A percentile compares a stretch with the other conserved stretches of the same genome.
These are phyloP conservation scores for Hyperoplus immaculatus DNA, from an alignment of 2,797 vertebrate genomes.

Conservation along the genomic window DNA sequence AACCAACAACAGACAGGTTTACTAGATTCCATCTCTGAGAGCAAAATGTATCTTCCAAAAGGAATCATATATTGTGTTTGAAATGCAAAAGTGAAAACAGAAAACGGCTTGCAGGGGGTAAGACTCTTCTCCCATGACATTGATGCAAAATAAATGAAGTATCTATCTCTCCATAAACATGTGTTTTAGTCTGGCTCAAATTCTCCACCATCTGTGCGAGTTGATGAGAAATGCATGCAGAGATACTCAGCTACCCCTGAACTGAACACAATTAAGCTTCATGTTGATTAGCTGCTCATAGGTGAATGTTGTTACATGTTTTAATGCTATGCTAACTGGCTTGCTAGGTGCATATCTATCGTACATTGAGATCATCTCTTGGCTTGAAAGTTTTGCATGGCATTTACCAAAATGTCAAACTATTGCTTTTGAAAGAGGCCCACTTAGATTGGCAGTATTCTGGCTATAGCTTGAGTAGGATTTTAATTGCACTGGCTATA, in stretches of 20 bases:
- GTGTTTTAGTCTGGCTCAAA: no score
- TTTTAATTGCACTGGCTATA: conserved; percentile 64
- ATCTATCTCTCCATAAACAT: no score
- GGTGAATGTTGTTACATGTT: neutral
- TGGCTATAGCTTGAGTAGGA: conserved; percentile 24
- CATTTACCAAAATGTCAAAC: neutral
- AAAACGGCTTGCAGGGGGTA: no score
- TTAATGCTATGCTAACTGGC: neutral
- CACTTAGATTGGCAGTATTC: neutral
- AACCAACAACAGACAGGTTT: no score
- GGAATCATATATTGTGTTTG: no score
- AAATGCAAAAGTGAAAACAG: no score
- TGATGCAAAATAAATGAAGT: no score
- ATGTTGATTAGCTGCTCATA: neutral
- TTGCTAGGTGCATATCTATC: neutral
- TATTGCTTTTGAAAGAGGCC: neutral
- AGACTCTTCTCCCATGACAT: no score
- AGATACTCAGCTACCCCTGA: neutral
- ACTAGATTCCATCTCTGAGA: no score
- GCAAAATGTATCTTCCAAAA: no score
- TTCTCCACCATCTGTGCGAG: neutral
- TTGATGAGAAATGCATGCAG: neutral
- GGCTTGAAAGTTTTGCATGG: neutral
- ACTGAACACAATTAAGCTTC: no score
- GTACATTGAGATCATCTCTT: neutral